Conservation (phyloP, 2,888 invertebrate genomes). For the Embidobia sp. region DNA sequence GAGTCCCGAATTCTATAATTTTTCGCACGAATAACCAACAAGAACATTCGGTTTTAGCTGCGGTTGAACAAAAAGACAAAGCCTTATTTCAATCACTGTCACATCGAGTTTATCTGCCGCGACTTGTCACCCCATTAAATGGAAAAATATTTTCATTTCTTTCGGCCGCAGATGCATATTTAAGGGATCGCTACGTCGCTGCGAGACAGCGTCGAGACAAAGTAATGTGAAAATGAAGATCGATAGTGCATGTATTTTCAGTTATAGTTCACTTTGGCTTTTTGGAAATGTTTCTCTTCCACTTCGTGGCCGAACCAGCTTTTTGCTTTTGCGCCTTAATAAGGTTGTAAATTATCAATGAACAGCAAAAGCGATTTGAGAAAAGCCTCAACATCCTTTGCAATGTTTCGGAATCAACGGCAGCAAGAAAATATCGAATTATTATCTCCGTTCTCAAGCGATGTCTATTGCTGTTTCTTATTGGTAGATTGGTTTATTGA, state of each 20-base stretch:
- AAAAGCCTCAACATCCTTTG: slow-evolving; percentile 43
- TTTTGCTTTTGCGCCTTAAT: slow-evolving; percentile 62
- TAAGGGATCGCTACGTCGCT: slow-evolving; percentile 12
- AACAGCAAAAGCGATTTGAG: slow-evolving; percentile 68
- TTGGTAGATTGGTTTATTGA: slow-evolving; percentile 10
- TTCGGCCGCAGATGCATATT: slow-evolving; percentile 30
- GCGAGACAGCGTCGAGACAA: slow-evolving; percentile 21
- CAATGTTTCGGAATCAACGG: slow-evolving; percentile 35
- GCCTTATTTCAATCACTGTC: slow-evolving; percentile 36
- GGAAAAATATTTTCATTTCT: slow-evolving; percentile 23
- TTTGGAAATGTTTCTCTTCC: no score
- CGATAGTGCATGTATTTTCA: slow-evolving; percentile 32
- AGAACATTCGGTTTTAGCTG: not conserved
- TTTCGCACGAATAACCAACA: no score
- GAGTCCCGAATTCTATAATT: no score
- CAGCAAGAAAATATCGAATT: slow-evolving; percentile 51
- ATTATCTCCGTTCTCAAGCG: slow-evolving; percentile 39
- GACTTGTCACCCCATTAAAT: slow-evolving; percentile 26
- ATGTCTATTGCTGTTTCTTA: not conserved
- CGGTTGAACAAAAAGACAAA: not conserved
- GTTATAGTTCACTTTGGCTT: slow-evolving; percentile 3
- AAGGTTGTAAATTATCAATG: slow-evolving; percentile 73
- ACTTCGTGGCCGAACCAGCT: no score
- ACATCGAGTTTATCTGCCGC: slow-evolving; percentile 17
- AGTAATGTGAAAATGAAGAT: slow-evolving; percentile 50